Base-by-base conservation (phyloP, 2,113 vertebrate species). In the Lamprologus ornatipinnis region DNA sequence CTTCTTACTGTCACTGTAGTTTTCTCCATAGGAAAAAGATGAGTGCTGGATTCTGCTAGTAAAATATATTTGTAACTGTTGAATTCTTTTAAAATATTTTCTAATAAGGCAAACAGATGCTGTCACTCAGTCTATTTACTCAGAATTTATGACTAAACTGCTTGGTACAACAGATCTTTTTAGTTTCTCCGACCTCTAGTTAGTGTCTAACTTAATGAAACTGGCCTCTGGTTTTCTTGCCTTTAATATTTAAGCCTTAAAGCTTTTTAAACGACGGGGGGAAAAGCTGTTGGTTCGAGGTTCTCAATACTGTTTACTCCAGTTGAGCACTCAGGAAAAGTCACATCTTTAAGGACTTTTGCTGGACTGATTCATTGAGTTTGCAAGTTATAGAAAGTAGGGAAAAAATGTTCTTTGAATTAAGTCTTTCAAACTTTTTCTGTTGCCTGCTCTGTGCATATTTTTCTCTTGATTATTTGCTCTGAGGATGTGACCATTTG, bases 281-380 rank as follows among this genome's bases (percentile, higher is more conserved):
- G 0, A 1, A 70, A 26, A 17, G 1, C n/a, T 73, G 0, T 17
- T 28, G 9, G 8, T 47, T 45, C 5, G 0, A 45, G 0, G 68
- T 73, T 73, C 21, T 73, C 68, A 47, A 10, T 45, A 28, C 14
- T 11, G 40, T 47, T 47, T 47, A 47, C 40, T 75, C 21, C 40
- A 75, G 68, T 0, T 47, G 40, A 73, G 23, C 68, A 73, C 37
- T 17, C 68, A 17, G 68, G 21, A 73, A 73, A 17, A 47, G 42
- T 45, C 40, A 17, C 40, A 73, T 26, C 68, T 1, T 45, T 0
- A 26, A 6, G 21, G 2, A 45, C 40, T 26, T 73, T 73, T 45
- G 2, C 35, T 42, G 33, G 65, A 42, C 40, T 11, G 14, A 70
- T 42, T 75, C 68, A 12, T 0, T 75, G 23, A 47, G 40, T 75